Evolutionary conservation across 2,113 vertebrate genomes (phyloP).

Genomic region (Sylvia atricapilla): DNA sequence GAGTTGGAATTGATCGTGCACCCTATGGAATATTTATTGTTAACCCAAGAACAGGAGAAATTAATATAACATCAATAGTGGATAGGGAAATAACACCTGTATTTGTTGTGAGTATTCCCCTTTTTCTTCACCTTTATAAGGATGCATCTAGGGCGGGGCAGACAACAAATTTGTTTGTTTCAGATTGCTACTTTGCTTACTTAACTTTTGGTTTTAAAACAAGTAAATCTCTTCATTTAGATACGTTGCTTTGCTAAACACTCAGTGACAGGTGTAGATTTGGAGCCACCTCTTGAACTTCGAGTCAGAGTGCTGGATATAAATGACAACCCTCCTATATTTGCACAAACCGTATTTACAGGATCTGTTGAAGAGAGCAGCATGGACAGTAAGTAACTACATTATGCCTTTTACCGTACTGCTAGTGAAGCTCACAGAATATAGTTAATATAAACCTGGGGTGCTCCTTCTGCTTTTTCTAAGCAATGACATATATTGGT

Average conservation of each 20-base stretch:
- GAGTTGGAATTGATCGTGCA: conserved; percentile 75
- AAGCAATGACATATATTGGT: neutral
- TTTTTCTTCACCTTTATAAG: neutral
- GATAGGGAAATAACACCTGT: conserved; percentile 83
- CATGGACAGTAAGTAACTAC: conserved; percentile 73
- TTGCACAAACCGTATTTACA: conserved; percentile 69
- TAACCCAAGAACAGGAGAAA: conserved; percentile 72
- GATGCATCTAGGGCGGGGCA: neutral
- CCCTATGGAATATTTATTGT: conserved; percentile 78
- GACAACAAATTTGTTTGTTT: neutral
- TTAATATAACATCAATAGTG: conserved; percentile 81
- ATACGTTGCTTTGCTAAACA: conserved; percentile 75
- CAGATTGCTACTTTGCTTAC: neutral
- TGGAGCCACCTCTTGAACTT: conserved; percentile 76
- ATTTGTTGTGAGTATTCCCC: conserved; percentile 70
- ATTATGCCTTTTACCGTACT: neutral
- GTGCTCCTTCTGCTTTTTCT: neutral
- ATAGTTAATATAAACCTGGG: neutral
- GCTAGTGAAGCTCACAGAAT: neutral
- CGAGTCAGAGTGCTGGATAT: conserved; percentile 79
- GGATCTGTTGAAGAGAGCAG: conserved; percentile 74
- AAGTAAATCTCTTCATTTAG: conserved; percentile 44
- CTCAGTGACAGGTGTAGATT: conserved; percentile 58
- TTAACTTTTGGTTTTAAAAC: neutral
- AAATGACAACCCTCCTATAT: conserved; percentile 80